These are phyloP conservation scores for Ophioderma brevispina DNA, from an alignment of 35 echinoderm and acorn worm genomes.

Conservation along the genomic window DNA sequence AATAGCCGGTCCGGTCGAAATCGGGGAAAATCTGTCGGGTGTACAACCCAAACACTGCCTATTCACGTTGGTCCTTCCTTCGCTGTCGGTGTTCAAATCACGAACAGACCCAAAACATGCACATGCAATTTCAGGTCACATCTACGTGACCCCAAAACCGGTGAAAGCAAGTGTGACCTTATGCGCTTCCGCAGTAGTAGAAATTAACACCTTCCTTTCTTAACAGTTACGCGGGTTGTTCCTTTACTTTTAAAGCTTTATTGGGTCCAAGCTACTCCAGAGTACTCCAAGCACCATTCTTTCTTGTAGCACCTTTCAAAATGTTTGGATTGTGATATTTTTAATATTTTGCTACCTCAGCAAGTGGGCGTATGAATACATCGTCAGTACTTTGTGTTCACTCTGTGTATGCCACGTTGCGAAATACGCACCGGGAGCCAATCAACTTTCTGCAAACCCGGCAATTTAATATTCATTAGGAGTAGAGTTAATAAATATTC, in stretches of 20 bases:
- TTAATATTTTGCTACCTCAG: neutral
- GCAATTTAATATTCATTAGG: constrained; percentile 4
- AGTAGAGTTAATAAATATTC: too few relatives aligned
- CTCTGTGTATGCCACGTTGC: neutral
- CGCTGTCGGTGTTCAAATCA: neutral
- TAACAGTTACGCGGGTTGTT: neutral
- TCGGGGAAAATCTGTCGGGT: constrained; percentile 60
- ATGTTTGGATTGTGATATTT: neutral
- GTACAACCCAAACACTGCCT: neutral
- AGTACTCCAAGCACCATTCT: neutral
- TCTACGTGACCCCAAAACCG: neutral
- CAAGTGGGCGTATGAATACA: neutral
- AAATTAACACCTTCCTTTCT: neutral
- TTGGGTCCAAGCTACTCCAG: neutral
- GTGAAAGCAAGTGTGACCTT: neutral
- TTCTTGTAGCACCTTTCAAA: neutral
- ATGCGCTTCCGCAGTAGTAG: neutral
- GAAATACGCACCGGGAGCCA: neutral
- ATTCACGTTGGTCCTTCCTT: neutral
- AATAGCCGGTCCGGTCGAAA: constrained; percentile 50
- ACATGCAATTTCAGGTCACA: neutral
- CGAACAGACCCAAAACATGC: neutral
- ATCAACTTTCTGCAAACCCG: neutral
- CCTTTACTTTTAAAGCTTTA: neutral
- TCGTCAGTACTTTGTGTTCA: neutral